Evolutionary conservation across 1,140 invertebrate species (phyloP).

Genomic region (Diachasma alloeum): DNA sequence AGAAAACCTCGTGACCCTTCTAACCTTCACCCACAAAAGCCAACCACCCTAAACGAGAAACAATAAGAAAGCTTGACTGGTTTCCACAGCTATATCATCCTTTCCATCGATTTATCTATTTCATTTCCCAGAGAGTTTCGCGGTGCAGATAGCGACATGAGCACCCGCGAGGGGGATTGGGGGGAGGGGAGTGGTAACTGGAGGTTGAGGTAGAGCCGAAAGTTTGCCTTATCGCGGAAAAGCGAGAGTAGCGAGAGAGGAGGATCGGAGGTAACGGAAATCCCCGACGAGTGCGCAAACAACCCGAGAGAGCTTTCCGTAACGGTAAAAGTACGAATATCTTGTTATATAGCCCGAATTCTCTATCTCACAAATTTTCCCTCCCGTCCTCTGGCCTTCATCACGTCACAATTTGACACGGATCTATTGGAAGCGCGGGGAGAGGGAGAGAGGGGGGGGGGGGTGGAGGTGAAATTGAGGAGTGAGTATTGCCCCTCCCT

Average conservation of each 20-base stretch:
- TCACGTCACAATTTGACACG: not conserved
- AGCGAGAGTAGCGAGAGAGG: not conserved
- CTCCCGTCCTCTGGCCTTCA: not conserved
- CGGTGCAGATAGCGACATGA: not conserved
- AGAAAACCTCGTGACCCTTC: too few species aligned
- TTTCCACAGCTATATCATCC: not conserved
- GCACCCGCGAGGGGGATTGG: not conserved
- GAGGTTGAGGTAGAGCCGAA: not conserved
- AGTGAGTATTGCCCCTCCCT: not conserved
- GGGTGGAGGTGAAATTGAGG: not conserved
- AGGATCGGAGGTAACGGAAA: not conserved
- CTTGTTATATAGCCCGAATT: not conserved
- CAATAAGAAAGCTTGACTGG: not conserved
- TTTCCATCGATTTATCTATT: not conserved
- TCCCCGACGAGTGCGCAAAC: not conserved
- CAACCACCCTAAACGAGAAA: not conserved
- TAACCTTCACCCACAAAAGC: too few species aligned
- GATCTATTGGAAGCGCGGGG: not conserved
- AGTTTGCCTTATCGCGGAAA: not conserved
- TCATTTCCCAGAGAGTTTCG: not conserved
- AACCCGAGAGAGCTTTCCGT: not conserved
- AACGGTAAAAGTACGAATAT: not conserved
- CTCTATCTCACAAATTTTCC: not conserved
- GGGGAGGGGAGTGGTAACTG: not conserved
- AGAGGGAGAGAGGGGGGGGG: too few species aligned